phyloP scores from a whole-genome alignment of 2,888 invertebrate genomes.

The Augiades crinisus region DNA sequence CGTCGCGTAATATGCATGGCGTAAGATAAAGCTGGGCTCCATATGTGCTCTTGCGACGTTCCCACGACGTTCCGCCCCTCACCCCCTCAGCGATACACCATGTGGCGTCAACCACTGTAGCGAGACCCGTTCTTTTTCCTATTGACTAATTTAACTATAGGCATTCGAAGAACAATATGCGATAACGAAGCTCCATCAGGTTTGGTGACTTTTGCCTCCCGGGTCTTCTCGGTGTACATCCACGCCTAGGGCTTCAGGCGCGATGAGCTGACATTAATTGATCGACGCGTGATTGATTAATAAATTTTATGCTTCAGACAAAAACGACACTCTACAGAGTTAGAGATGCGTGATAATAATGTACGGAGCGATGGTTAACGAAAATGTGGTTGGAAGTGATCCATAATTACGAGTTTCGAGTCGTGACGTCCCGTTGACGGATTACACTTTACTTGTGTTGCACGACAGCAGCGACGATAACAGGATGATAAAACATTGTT shows the following conservation, averaged over 20 bases:
- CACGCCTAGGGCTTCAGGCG: conserved; percentile 71
- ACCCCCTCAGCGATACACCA: conserved; percentile 50
- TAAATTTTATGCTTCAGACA: conserved; percentile 56
- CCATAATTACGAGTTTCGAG: conserved; percentile 20
- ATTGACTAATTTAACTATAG: conserved; percentile 17
- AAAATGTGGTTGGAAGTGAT: conserved; percentile 28
- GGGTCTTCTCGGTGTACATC: conserved; percentile 61
- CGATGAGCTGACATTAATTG: conserved; percentile 63
- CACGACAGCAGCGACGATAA: conserved; percentile 31
- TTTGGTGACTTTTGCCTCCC: conserved; percentile 65
- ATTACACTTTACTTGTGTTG: conserved; percentile 32
- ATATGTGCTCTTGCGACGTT: conserved; percentile 69
- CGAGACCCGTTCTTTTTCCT: conserved; percentile 45
- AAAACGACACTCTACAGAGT: conserved; percentile 41
- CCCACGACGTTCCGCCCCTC: conserved; percentile 59
- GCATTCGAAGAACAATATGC: conserved; percentile 18
- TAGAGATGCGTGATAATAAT: conserved; percentile 36
- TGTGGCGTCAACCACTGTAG: conserved; percentile 61
- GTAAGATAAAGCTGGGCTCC: conserved; percentile 74
- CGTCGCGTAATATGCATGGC: conserved; percentile 62
- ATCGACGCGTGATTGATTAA: conserved; percentile 71
- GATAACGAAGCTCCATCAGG: conserved; percentile 42
- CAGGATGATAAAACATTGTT: conserved; percentile 35
- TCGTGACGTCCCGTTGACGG: conserved; percentile 36
- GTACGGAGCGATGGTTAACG: conserved; percentile 25